A percentile compares a stretch with the other conserved stretches of the same genome.
These are phyloP conservation scores for Pangasius larnaudii DNA, from an alignment of 2,797 vertebrate genomes.

Conservation along the genomic window DNA sequence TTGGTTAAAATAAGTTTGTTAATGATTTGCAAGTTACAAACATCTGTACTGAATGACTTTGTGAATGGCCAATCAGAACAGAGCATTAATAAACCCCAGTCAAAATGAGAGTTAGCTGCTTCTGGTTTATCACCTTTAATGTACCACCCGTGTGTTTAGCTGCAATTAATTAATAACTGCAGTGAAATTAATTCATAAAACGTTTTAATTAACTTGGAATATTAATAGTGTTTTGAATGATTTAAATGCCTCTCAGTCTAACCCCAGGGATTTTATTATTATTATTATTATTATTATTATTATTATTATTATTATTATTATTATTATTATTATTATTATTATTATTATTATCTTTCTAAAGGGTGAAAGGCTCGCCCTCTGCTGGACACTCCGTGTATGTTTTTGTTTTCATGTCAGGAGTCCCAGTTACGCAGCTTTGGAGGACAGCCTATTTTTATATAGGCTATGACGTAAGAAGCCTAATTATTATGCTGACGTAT, in stretches of 20 bases:
- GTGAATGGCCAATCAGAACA: conserved; percentile 3
- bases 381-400: conserved; percentile 4
- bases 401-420: background rate
- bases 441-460: conserved; percentile 2
- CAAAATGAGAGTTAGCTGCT: background rate
- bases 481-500: background rate
- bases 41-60: background rate
- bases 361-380: background rate
- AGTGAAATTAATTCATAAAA: background rate
- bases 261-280: background rate
- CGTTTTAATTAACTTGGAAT: background rate
- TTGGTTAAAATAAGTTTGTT: background rate
- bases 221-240: background rate
- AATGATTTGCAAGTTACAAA: conserved; percentile 10
- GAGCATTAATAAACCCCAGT: background rate
- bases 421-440: background rate
- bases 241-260: background rate
- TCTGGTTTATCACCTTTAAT: background rate
- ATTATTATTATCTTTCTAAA: background rate
- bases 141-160: background rate
- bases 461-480: background rate
- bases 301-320: background rate
- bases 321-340: background rate
- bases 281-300: background rate
- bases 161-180: background rate